Conservation (phyloP, 2,113 vertebrate species). For the Sinocyclocheilus grahami region DNA sequence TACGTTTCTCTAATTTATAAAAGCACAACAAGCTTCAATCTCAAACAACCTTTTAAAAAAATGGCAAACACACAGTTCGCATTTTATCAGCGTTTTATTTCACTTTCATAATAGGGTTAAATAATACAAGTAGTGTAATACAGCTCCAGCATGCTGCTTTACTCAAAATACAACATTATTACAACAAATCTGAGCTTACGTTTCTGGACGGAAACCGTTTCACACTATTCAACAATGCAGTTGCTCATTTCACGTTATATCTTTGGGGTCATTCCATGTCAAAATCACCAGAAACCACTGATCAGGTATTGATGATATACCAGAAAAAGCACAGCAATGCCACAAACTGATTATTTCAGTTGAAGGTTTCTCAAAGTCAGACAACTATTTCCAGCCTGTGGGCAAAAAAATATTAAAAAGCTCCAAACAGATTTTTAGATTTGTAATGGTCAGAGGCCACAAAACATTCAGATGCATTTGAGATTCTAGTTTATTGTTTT, state of each 20-base stretch:
- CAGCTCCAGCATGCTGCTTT: conserved; percentile 14
- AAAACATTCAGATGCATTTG: no score
- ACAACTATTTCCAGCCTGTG: no score
- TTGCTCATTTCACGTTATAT: conserved; percentile 11
- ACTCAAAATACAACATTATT: conserved; percentile 15
- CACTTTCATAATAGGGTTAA: conserved; percentile 13
- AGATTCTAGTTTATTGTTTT: no score
- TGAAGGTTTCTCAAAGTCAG: no score
- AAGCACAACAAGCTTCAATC: neutral
- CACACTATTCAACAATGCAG: conserved; percentile 11
- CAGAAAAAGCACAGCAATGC: conserved; percentile 5
- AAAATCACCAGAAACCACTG: conserved; percentile 6
- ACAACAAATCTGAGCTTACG: conserved; percentile 7
- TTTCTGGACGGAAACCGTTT: conserved; percentile 13
- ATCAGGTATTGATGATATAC: neutral
- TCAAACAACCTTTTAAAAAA: conserved; percentile 22
- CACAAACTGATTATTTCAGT: neutral
- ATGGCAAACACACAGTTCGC: conserved; percentile 30
- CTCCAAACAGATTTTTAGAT: neutral
- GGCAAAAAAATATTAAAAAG: neutral
- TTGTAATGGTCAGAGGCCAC: neutral
- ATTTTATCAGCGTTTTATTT: conserved; percentile 53
- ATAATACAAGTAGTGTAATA: conserved; percentile 33
- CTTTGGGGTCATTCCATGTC: neutral
- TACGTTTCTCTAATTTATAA: neutral